Base-by-base conservation (phyloP, 1,140 invertebrate species). In the Hestina assimilis region DNA sequence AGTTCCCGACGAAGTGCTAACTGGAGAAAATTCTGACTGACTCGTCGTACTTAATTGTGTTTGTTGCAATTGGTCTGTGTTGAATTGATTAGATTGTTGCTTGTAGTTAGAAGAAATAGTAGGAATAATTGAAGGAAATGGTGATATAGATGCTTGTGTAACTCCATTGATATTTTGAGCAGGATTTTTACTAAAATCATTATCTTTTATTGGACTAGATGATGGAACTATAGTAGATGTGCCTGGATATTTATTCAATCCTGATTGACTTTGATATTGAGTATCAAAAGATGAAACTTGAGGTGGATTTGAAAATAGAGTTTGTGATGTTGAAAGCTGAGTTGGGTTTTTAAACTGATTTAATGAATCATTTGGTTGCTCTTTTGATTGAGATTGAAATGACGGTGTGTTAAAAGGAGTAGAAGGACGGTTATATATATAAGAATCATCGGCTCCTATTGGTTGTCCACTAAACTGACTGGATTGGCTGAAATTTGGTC, bases 391-490 rank as follows among this genome's bases (percentile, higher is more conserved):
- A 11, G 52, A n/a, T 6, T 31, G 21, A 4, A 40, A 6, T 14
- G 42, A 15, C 24, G 63, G 70, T 7, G 59, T 59, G 14, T 60
- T 67, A 21, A 78, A 78, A 6, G 73, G 59, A 35, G 59, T 69
- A n/a, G 65, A 59, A 38, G 75, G 78, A 55, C 56, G 59, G 24
- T 71, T 76, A 42, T 76, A 78, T 54, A 73, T 66, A 40, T 78
- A 80, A n/a, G 70, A 68, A 40, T 66, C 38, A 52, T 74, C 66
- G 20, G 51, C 20, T 8, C 17, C 69, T 59, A 72, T 70, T 12
- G 56, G 20, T 56, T 75, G 73, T 23, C 26, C 47, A 43, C 1
- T 42, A 28, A 58, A 54, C 46, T 63, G 55, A 33, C 17, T 60
- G 20, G 26, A 31, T 3, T 31, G 15, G 11, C 15, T 7, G 8